Percentiles rank a stretch among this genome's conserved stretches.
These are phyloP conservation scores for Callopanchax toddi DNA, from an alignment of 2,113 vertebrate genomes.

Conservation along the genomic window DNA sequence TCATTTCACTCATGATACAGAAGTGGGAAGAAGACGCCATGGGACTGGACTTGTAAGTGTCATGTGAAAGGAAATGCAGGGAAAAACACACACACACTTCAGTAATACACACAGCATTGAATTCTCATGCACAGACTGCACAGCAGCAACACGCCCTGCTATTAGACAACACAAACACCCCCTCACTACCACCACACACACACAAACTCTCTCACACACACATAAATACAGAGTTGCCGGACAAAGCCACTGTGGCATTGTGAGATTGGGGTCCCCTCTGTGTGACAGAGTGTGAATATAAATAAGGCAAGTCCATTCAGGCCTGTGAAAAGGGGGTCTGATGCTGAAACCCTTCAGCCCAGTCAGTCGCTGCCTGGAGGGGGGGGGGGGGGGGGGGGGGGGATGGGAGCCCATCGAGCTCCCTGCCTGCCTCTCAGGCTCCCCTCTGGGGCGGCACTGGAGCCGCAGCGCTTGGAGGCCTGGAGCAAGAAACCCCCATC, in stretches of 20 bases:
- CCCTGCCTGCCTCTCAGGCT: conserved; percentile 54
- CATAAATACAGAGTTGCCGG: conserved; percentile 75
- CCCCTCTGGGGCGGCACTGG: conserved; percentile 43
- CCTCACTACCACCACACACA: conserved; percentile 64
- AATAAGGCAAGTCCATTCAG: conserved; percentile 83
- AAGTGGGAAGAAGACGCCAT: not conserved
- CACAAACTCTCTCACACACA: conserved; percentile 44
- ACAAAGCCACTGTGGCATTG: conserved; percentile 81
- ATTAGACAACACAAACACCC: conserved; percentile 67
- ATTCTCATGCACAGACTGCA: conserved; percentile 70
- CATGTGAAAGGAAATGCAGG: not conserved
- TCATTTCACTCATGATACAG: not conserved
- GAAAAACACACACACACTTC: conserved; percentile 43
- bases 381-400: conserved; percentile 10
- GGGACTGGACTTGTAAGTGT: not conserved
- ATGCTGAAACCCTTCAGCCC: conserved; percentile 73
- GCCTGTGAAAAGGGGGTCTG: conserved; percentile 78
- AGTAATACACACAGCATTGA: conserved; percentile 62
- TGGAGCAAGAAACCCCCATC: conserved; percentile 55
- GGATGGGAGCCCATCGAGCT: conserved; percentile 55
- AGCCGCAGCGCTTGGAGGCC: conserved; percentile 51
- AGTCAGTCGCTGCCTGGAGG: conserved; percentile 55
- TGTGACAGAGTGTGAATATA: conserved; percentile 81
- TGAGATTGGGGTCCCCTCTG: conserved; percentile 79
- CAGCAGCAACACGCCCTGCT: conserved; percentile 64